A percentile compares a stretch with the other conserved stretches of the same genome.
Conservation (phyloP, 2,888 invertebrate species). For the Diarsia brunnea region DNA sequence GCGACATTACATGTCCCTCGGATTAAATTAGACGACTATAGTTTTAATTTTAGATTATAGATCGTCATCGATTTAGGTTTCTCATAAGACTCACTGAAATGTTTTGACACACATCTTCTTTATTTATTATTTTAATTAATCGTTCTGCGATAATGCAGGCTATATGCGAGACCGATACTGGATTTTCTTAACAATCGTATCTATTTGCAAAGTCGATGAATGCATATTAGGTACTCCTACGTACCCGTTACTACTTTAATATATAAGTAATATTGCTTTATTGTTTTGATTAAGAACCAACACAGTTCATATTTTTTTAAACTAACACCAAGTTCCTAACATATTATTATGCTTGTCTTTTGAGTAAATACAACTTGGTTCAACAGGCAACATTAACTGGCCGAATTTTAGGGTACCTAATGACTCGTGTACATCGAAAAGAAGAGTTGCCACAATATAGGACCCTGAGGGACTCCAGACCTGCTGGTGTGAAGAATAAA, state of each 20-base stretch:
- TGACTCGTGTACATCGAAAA: background rate
- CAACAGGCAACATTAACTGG: background rate
- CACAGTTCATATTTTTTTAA: constrained; percentile 6
- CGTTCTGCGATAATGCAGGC: background rate
- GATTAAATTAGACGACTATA: constrained; percentile 3
- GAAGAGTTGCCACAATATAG: background rate
- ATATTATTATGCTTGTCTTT: background rate
- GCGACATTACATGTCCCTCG: constrained; percentile 11
- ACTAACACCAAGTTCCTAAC: background rate
- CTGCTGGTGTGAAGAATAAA: background rate
- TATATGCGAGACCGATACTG: background rate
- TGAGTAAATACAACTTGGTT: background rate
- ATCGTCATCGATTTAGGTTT: constrained; percentile 10
- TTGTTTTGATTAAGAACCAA: constrained; percentile 3
- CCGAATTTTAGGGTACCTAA: background rate
- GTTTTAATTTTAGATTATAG: constrained; percentile 18
- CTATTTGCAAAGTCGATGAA: constrained; percentile 15
- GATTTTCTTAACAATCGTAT: constrained; percentile 21
- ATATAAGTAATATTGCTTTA: background rate
- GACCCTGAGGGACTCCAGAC: constrained; percentile 18
- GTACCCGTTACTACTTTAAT: background rate
- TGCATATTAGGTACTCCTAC: constrained; percentile 25
- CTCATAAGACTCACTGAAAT: constrained; percentile 6
- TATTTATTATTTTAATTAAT: constrained; percentile 21
- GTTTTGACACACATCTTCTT: constrained; percentile 8